Evolutionary conservation across 2,797 vertebrate species (phyloP).

Genomic region (Diplodus sargus): DNA sequence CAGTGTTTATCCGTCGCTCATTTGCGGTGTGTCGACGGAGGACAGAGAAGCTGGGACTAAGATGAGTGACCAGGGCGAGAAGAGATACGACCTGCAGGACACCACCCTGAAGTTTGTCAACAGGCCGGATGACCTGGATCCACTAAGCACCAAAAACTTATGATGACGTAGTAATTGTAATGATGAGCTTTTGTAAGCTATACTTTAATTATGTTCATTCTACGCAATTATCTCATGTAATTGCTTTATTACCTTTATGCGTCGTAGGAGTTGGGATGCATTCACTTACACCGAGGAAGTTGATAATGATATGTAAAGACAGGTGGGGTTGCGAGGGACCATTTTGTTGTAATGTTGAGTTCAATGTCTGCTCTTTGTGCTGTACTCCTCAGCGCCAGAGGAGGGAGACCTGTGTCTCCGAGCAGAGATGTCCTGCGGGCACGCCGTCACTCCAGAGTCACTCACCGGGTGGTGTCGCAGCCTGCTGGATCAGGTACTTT

Average conservation of each 20-base stretch:
- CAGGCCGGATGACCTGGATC: conserved; percentile 77
- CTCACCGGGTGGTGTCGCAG: conserved; percentile 82
- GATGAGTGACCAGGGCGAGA: conserved; percentile 59
- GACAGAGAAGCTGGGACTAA: not conserved
- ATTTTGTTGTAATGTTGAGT: not conserved
- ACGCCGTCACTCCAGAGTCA: conserved; percentile 80
- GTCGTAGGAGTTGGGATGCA: not conserved
- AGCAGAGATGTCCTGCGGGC: conserved; percentile 83
- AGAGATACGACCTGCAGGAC: conserved; percentile 72
- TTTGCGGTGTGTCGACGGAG: too few species aligned
- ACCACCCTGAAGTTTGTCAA: conserved; percentile 79
- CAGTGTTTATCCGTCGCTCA: too few species aligned
- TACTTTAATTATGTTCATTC: too few species aligned
- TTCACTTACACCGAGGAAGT: not conserved
- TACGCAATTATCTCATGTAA: not conserved
- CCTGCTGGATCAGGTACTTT: conserved; percentile 78
- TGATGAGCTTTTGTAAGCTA: not conserved
- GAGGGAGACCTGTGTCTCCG: conserved; percentile 72
- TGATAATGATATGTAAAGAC: too few species aligned
- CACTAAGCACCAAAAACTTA: conserved; percentile 41
- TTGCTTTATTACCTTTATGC: not conserved
- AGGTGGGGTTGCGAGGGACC: too few species aligned
- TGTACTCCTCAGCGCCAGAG: conserved; percentile 61
- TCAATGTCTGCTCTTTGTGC: conserved; percentile 5
- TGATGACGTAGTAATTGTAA: too few species aligned